Conservation (phyloP, 2,113 vertebrate genomes). For the Silurus glanis region DNA sequence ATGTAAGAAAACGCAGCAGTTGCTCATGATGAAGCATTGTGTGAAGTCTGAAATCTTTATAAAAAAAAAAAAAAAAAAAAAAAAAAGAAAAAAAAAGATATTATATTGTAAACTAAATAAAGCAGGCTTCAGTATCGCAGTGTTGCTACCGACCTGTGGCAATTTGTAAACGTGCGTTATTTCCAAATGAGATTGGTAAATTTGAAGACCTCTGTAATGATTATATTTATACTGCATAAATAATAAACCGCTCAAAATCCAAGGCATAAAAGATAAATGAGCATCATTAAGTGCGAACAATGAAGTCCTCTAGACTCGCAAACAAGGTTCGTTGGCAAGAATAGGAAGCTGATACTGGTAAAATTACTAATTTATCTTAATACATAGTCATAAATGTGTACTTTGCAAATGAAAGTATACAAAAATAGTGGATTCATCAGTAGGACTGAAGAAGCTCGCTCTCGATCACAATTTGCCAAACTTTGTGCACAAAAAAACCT, state of each 20-base stretch:
- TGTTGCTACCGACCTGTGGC: not conserved
- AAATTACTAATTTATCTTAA: not conserved
- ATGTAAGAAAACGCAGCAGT: not conserved
- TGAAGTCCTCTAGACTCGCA: not conserved
- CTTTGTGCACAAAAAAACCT: not conserved
- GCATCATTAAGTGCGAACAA: not conserved
- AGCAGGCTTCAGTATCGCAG: not conserved
- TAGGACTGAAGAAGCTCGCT: not conserved
- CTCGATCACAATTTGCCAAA: not conserved
- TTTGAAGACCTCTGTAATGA: not conserved
- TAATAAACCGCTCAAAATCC: constrained; percentile 2
- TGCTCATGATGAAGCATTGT: too few relatives aligned
- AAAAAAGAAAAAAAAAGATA: not conserved
- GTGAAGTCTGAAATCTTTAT: not conserved
- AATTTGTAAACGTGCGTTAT: not conserved
- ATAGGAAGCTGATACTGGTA: not conserved
- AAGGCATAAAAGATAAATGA: constrained; percentile 5
- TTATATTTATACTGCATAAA: constrained; percentile 9
- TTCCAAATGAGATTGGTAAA: not conserved
- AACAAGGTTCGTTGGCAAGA: not conserved
- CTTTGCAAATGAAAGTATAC: not conserved
- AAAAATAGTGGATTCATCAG: not conserved
- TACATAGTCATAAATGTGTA: not conserved
- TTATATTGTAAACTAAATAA: not conserved
- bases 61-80: not conserved